These are phyloP conservation scores for Thymelicus acteon DNA, from an alignment of 2,888 invertebrate species.

Conservation along the genomic window DNA sequence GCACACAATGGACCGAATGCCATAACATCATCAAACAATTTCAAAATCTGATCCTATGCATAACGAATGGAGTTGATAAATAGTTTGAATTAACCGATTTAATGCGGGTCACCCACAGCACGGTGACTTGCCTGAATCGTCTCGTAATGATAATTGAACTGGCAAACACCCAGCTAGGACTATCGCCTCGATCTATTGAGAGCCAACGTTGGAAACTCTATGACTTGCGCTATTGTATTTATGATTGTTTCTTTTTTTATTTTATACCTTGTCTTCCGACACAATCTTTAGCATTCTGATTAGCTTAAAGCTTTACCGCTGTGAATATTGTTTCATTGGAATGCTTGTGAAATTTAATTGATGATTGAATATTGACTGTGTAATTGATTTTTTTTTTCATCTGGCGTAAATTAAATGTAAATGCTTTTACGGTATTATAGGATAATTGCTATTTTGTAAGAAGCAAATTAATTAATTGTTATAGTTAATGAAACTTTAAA, in stretches of 20 bases:
- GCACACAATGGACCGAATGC: conserved; percentile 72
- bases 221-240: conserved; percentile 82
- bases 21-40: conserved; percentile 83
- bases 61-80: conserved; percentile 83
- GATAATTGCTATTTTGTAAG: neutral
- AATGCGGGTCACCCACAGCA: conserved; percentile 84
- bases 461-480: neutral
- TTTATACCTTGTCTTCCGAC: conserved; percentile 78
- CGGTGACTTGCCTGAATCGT: conserved; percentile 75
- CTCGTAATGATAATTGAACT: conserved; percentile 84
- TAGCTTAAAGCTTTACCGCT: conserved; percentile 79
- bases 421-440: neutral
- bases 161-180: conserved; percentile 82
- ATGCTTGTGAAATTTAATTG: conserved; percentile 65
- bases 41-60: conserved; percentile 83
- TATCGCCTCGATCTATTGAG: conserved; percentile 77
- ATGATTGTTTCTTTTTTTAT: conserved; percentile 76
- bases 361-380: conserved; percentile 43
- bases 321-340: conserved; percentile 75
- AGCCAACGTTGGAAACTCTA: conserved; percentile 73
- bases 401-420: neutral
- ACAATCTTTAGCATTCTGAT: conserved; percentile 84
- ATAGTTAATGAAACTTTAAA: neutral
- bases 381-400: conserved; percentile 19
- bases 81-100: conserved; percentile 85